phyloP scores from a whole-genome alignment of 2,888 invertebrate species.

The Disparrhopalites patrizii region DNA sequence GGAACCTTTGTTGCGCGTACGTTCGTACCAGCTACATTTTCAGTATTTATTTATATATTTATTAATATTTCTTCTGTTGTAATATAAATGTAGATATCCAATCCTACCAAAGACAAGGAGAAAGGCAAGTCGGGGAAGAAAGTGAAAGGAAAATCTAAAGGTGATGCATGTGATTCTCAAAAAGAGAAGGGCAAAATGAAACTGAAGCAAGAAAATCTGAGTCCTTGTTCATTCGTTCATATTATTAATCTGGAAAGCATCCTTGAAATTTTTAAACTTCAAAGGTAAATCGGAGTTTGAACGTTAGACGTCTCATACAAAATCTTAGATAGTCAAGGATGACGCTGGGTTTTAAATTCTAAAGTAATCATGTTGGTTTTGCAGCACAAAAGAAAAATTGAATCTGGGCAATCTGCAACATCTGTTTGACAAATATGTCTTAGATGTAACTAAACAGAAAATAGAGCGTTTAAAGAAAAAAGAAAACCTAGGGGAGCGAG shows the following conservation, averaged over 20 bases:
- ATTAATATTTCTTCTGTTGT: neutral
- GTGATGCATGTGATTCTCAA: slow-evolving; percentile 3
- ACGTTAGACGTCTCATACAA: no score
- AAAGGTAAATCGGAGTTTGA: slow-evolving; percentile 35
- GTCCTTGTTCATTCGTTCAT: slow-evolving; percentile 14
- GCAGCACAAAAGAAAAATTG: no score
- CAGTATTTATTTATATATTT: neutral
- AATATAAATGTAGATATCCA: neutral
- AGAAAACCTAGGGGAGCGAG: slow-evolving; percentile 33
- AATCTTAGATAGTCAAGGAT: no score
- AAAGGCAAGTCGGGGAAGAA: slow-evolving; percentile 21
- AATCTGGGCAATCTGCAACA: neutral
- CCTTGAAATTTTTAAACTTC: slow-evolving; percentile 23
- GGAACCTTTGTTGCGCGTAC: slow-evolving; percentile 24
- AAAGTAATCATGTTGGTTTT: no score
- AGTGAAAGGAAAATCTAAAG: slow-evolving; percentile 21
- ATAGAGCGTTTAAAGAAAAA: slow-evolving; percentile 27
- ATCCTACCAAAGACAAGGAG: slow-evolving; percentile 20
- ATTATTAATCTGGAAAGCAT: slow-evolving; percentile 38
- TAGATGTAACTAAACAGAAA: slow-evolving; percentile 33
- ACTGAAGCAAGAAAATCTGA: slow-evolving; percentile 17
- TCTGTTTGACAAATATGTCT: slow-evolving; percentile 32
- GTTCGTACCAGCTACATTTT: neutral
- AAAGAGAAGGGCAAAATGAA: slow-evolving; percentile 19
- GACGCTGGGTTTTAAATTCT: no score